Base-by-base conservation (phyloP, 2,797 vertebrate species). In the Amazona finschi region DNA sequence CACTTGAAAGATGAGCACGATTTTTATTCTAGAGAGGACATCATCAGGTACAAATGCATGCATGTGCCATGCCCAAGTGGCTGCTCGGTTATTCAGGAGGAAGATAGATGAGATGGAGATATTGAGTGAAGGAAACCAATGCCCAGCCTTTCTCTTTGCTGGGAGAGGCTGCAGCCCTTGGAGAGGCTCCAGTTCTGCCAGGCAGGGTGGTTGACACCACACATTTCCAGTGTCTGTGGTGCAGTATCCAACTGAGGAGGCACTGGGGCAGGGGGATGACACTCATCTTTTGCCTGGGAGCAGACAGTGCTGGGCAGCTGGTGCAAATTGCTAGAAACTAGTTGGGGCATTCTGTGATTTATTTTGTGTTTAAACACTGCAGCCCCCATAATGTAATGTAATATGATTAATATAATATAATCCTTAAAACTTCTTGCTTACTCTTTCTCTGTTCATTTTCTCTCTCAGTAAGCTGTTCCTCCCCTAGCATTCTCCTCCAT, bases 1-100 rank as follows among this genome's bases (percentile, higher is more conserved):
- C 52, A 58, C 82, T 95, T 89, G 43, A 62, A 90, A 85, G 78
- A 87, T 41, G 69, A 93, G 72, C 69, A 85, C 49, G 30, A 50
- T 58, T 94, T 91, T 85, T 90, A 70, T 91, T 94, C 27, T 41
- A 69, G 66, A 77, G 47, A 73, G 61, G 24, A 4, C 53, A 62
- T 46, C 55, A 31, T 53, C 57, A 65, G 72, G 75, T 90, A 20
- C n/a, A 55, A 89, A 73, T 31, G 28, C 18, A 2, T 4, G 49
- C 47, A 47, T 3, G 3, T 61, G 64, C 9, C n/a, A 3, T 76
- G 64, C 52, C 55, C 31, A 8, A 85, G 79, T 22, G 66, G 22
- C 43, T 85, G 36, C 70, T 78, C 14, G 60, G 49, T 70, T 70
- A 65, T 57, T 53, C 57, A 24, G 72, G 33, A 72, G 72, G 24